Base-by-base conservation (phyloP, 2,797 vertebrate species). In the Selene dorsalis region DNA sequence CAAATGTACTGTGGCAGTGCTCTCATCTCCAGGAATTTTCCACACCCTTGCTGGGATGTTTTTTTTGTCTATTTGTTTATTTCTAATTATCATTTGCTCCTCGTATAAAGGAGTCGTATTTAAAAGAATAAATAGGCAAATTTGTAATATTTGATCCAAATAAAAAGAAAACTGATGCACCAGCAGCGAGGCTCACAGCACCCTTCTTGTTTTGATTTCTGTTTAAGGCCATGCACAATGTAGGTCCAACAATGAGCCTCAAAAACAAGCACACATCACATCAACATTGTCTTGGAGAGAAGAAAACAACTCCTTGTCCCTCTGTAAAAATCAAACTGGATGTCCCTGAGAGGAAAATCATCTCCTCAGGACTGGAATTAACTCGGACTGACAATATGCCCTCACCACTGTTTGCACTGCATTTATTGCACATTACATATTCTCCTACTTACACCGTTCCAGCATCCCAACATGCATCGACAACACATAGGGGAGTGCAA, bases 321-420 rank as follows among this genome's bases (percentile, higher is more conserved):
- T 65, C 69, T 80, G 80, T 30, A 77, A 83, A 43, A 83, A 84
- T 81, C 78, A 58, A 82, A 79, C 73, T 66, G 77, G 72, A 88
- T 88, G 89, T 92, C 87, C 87, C 65, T 85, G 78, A 88, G 84
- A 88, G 79, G 84, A 80, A 89, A 89, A 75, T 59, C 79, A 63
- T 84, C 69, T 84, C 88, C 86, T 86, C 35, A 0, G 80, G 88
- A 86, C 72, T 55, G 26, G 88, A 88, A 91, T 89, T 83, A 88
- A 92, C 75, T 80, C 77, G 76, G 65, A 88, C 77, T 82, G 80
- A 88, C 79, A 91, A 89, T 66, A 80, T 84, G 85, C 73, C 77
- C 76, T 71, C 71, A 13, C 52, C 41, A 22, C 73, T 75, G 73
- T 65, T 59, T 73, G 79, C 83, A 83, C 78, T 84, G 90, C 47